phyloP scores from a whole-genome alignment of 1,140 invertebrate species.

The Eurosta solidaginis region DNA sequence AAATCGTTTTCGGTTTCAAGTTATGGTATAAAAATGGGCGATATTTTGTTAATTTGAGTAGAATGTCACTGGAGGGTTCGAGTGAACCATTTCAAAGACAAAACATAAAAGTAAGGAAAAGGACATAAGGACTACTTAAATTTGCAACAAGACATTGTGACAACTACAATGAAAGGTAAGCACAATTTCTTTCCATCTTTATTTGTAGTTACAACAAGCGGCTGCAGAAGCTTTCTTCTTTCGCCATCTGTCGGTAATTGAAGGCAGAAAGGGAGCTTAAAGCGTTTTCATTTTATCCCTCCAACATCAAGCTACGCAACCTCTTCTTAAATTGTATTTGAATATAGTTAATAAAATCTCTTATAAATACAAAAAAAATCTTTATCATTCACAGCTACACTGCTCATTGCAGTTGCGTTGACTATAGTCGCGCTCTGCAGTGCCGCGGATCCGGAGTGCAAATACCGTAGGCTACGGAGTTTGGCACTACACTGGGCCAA shows the following conservation, averaged over 20 bases:
- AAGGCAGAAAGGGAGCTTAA: too few relatives aligned
- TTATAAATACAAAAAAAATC: not conserved
- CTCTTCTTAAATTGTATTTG: too few relatives aligned
- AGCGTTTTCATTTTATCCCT: too few relatives aligned
- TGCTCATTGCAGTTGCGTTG: slow-evolving; percentile 48
- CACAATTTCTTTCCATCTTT: not conserved
- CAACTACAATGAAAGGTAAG: not conserved
- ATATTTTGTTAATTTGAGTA: not conserved
- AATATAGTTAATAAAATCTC: not conserved
- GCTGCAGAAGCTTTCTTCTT: too few relatives aligned
- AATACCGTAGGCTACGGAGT: slow-evolving; percentile 47
- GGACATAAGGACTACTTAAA: not conserved
- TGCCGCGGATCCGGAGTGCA: slow-evolving; percentile 52
- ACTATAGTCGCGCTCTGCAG: slow-evolving; percentile 41
- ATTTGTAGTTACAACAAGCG: too few relatives aligned
- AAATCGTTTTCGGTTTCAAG: not conserved
- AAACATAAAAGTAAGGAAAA: not conserved
- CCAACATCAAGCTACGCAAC: too few relatives aligned
- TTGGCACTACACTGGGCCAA: slow-evolving; percentile 49
- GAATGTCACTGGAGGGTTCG: not conserved
- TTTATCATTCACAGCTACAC: slow-evolving; percentile 38
- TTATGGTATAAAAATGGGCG: not conserved
- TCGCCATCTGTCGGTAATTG: too few relatives aligned
- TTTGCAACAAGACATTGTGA: not conserved
- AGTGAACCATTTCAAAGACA: not conserved